phyloP scores from a whole-genome alignment of 2,797 vertebrate genomes.

The Thunnus albacares region DNA sequence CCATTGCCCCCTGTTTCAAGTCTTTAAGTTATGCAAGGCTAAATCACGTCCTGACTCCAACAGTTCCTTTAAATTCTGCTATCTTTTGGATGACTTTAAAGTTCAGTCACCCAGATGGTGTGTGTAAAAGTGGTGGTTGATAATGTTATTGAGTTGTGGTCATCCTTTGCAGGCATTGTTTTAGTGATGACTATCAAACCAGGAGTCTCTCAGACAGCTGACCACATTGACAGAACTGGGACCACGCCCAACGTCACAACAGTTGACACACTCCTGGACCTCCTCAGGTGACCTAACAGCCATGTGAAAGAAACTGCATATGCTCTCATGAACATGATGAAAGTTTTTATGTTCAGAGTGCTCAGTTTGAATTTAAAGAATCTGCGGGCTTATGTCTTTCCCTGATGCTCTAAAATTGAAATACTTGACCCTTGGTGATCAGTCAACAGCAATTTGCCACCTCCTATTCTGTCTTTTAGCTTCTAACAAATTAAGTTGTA shows the following conservation, averaged over 20 bases:
- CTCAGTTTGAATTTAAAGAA: no score
- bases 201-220: slow-evolving; percentile 91
- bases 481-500: background rate
- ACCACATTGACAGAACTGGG: slow-evolving; percentile 90
- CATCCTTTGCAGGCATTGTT: slow-evolving; percentile 88
- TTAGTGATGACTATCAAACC: slow-evolving; percentile 96
- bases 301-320: background rate
- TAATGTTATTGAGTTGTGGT: background rate
- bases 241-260: slow-evolving; percentile 93
- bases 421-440: background rate
- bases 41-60: no score
- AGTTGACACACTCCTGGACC: slow-evolving; percentile 94
- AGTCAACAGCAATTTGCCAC: background rate
- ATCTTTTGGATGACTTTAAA: no score
- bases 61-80: no score
- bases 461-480: background rate
- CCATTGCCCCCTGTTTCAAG: no score
- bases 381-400: background rate
- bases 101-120: no score
- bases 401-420: background rate
- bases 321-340: no score
- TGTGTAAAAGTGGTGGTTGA: no score
- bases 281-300: slow-evolving; percentile 83
- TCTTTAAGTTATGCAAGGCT: no score
- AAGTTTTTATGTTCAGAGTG: no score